phyloP scores from a whole-genome alignment of 1,140 invertebrate genomes.

The Brachionus rotundiformis region DNA sequence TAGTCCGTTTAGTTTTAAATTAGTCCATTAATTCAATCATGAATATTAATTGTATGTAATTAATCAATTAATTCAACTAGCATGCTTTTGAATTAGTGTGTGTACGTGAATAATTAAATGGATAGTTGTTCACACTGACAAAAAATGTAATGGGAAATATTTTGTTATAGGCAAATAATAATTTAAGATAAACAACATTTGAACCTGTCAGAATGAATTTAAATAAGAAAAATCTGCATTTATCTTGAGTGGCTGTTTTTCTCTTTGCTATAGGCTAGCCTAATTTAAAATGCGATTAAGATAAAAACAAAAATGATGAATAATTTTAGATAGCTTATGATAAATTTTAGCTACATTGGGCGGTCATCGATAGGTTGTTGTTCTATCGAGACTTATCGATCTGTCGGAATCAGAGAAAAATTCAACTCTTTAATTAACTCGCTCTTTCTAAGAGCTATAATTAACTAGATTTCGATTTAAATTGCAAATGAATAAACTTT shows the following conservation, averaged over 20 bases:
- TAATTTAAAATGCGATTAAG: not conserved
- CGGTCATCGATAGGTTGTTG: not conserved
- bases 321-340: not conserved
- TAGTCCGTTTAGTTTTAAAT: too few species aligned
- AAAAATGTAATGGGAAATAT: not conserved
- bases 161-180: not conserved
- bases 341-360: not conserved
- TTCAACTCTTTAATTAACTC: conserved; percentile 8
- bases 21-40: too few species aligned
- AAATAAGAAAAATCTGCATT: not conserved
- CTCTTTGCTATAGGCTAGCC: not conserved
- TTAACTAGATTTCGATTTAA: not conserved
- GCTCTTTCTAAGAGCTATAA: not conserved
- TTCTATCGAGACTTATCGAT: not conserved
- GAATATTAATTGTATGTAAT: too few species aligned
- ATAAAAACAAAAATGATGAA: not conserved
- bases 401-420: not conserved
- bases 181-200: not conserved
- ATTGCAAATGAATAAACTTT: not conserved
- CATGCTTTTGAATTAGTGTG: not conserved
- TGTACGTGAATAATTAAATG: not conserved
- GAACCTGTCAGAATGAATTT: not conserved
- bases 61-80: too few species aligned
- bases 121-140: not conserved
- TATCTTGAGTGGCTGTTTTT: not conserved